A percentile compares a stretch with the other conserved stretches of the same genome.
phyloP scores from a whole-genome alignment of 2,888 invertebrate species.

The Autographa pulchrina region DNA sequence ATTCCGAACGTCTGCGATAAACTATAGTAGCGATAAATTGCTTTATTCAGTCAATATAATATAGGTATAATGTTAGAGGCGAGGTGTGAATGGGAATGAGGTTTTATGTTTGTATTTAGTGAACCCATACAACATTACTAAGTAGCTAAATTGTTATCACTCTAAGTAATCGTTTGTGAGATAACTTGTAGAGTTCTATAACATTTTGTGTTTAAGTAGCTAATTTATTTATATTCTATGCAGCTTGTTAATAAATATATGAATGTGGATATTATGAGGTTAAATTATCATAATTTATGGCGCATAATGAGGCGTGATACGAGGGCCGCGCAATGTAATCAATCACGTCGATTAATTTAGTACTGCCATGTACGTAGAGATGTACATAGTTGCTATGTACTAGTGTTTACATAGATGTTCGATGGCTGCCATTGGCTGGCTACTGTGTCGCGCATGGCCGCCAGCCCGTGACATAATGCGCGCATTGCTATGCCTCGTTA shows the following conservation, averaged over 20 bases:
- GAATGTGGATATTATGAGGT: conserved; percentile 44
- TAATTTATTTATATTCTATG: conserved; percentile 19
- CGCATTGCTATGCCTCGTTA: conserved; percentile 48
- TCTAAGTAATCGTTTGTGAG: conserved; percentile 21
- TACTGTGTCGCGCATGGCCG: conserved; percentile 65
- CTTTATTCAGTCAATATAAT: conserved; percentile 73
- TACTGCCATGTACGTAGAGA: conserved; percentile 23
- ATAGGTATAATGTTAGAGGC: conserved; percentile 65
- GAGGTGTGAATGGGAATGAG: conserved; percentile 72
- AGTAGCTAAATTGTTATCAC: conserved; percentile 4
- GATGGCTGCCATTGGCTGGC: conserved; percentile 11
- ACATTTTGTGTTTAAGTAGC: background rate
- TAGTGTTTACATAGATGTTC: conserved; percentile 11
- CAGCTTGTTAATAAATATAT: conserved; percentile 33
- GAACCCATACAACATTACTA: conserved; percentile 24
- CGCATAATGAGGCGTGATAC: conserved; percentile 51
- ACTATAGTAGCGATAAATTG: conserved; percentile 74
- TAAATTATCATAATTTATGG: conserved; percentile 52
- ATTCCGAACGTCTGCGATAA: conserved; percentile 66
- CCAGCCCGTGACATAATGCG: conserved; percentile 62
- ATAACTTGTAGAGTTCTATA: conserved; percentile 21
- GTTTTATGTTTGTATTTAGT: conserved; percentile 65
- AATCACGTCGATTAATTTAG: conserved; percentile 62
- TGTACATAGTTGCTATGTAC: background rate
- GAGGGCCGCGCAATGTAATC: conserved; percentile 55